These are phyloP conservation scores for Lordiphosa stackelbergi DNA, from an alignment of 1,140 invertebrate genomes.

Conservation along the genomic window DNA sequence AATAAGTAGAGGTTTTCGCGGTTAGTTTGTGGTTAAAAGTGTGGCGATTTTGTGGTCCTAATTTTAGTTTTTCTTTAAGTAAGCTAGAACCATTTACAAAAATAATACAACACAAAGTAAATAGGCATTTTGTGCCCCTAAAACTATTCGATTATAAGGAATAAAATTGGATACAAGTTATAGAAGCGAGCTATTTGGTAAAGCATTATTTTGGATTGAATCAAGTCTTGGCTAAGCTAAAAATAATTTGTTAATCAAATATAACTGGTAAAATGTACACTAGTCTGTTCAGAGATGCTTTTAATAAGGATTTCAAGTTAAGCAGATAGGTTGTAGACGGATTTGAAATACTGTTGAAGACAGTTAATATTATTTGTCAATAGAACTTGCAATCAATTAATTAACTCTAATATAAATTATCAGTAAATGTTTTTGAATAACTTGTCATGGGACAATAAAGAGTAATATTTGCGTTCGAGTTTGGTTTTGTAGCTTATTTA, in stretches of 20 bases:
- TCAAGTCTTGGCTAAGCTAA: constrained; percentile 5
- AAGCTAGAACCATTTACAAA: constrained; percentile 13
- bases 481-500: constrained; percentile 6
- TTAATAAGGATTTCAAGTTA: constrained; percentile 2
- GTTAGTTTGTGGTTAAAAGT: constrained; percentile 48
- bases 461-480: constrained; percentile 10
- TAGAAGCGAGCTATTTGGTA: constrained; percentile 18
- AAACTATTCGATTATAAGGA: constrained; percentile 52
- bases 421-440: constrained; percentile 12
- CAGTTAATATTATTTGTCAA: neutral
- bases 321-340: neutral
- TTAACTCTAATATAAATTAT: constrained; percentile 1
- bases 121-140: constrained; percentile 42
- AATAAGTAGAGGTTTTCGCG: constrained; percentile 66
- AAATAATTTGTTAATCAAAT: neutral
- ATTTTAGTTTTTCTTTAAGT: neutral
- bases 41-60: constrained; percentile 14
- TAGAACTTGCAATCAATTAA: neutral
- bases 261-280: constrained; percentile 3
- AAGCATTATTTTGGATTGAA: constrained; percentile 10
- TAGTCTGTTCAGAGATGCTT: constrained; percentile 7
- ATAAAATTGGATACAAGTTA: constrained; percentile 15
- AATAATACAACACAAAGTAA: constrained; percentile 43
- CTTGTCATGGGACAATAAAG: constrained; percentile 19
- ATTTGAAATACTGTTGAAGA: neutral